Base-by-base conservation (phyloP, 2,113 vertebrate species). In the Nesogale talazaci region DNA sequence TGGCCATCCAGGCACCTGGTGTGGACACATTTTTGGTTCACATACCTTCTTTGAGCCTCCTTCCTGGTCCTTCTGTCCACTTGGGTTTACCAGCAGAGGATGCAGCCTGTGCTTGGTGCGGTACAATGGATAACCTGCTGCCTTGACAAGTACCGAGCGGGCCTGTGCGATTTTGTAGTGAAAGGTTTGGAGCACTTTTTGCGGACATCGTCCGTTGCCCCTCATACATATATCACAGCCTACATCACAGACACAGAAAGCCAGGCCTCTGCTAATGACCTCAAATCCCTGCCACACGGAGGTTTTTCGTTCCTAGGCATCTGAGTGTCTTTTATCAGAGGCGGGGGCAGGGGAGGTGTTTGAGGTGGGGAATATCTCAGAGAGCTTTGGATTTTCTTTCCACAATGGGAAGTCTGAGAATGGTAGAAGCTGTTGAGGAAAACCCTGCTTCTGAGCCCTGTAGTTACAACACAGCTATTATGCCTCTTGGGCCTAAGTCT, bases 131-230 rank as follows among this genome's bases (percentile, higher is more conserved):
- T 90, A 90, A 93, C 40, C 72, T 93, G 79, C 92, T 90, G 80
- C 80, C 93, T 96, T 83, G 81, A 92, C 88, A 94, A 85, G 82
- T 70, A 94, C 6, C 91, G 87, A 72, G 74, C 95, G 93, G 79
- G 90, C 34, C 42, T 91, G 76, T 92, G 65, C 38, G 83, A 6
- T 96, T 92, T 94, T 89, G 22, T 6, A 88, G 78, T 75, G 38
- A 69, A 74, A 90, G 67, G 57, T 42, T 79, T 76, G 23, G 36
- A 90, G 46, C 25, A 36, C 12, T 88, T 88, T 96, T 59, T 95
- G 88, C 83, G 52, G 76, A 81, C 77, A 69, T 86, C 57, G 95
- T 70, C 79, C 8, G 42, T 86, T 94, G 6, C 57, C 56, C 59
- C 57, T 94, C 90, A 57, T 93, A 29, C 90, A 57, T 93, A 29